Evolutionary conservation across 2,113 vertebrate genomes (phyloP), one percentile per base, ranked within the genome.

Genomic region (Paralichthys olivaceus): DNA sequence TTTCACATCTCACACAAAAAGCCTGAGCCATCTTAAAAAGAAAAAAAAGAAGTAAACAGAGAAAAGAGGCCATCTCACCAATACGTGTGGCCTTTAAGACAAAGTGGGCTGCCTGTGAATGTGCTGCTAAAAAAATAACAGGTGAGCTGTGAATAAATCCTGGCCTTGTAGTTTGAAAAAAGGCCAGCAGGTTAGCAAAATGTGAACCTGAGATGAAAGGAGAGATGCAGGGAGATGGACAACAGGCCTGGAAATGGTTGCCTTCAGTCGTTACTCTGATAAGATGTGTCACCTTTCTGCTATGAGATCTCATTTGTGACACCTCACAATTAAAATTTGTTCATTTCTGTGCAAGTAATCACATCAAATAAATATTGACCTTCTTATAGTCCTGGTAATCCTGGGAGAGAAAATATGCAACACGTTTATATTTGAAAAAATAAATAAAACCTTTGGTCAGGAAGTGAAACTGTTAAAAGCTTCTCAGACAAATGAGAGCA

Each of bases 1-100:
- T 73, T 85, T 90, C 71, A 75, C 72, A 83, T 32, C 37, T 77
- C 37, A 54, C 29, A 79, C 66, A 54, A 17, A 75, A 69, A 78
- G 47, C 73, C 5, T 0, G 14, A 22, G 51, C 49, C 69, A 32
- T 69, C 72, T 71, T 77, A 57, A 25, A 40, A 64, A 68, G 66
- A 20, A 14, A 43, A 43, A 14, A 43, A 43, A 43, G 12, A 20
- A 64, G 49, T 29, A 63, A 82, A 84, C 34, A 60, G 63, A 75
- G 62, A 72, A 78, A 69, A 78, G 5, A 43, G 59, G 49, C 25
- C 5, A 7, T 34, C 51, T 3, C 70, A 75, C 22, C 25, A 74
- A 66, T 20, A 59, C 12, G 5, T 0, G n/a, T 56, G 58, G 70
- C 63, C 69, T 66, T 66, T 37, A 37, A 71, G 62, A 74, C 47